These are phyloP conservation scores for Neoniphon sammara DNA, from an alignment of 2,797 vertebrate genomes.

Conservation along the genomic window DNA sequence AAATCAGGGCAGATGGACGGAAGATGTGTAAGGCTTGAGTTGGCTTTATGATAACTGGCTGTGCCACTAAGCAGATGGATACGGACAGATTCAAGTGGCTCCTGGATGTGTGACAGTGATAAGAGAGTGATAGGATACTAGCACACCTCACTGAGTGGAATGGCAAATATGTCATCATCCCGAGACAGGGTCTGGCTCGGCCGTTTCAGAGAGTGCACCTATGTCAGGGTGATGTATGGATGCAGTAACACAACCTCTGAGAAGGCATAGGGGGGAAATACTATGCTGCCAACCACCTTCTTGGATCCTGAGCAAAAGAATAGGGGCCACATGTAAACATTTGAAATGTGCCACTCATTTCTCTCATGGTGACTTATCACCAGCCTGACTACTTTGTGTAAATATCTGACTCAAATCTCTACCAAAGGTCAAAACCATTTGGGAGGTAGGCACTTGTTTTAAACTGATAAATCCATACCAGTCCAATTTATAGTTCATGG, in stretches of 20 bases:
- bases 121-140: conserved; percentile 52
- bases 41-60: neutral
- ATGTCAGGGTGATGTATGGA: conserved; percentile 85
- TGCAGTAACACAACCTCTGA: conserved; percentile 79
- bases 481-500: conserved; percentile 4
- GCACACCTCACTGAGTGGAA: conserved; percentile 71
- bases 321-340: conserved; percentile 81
- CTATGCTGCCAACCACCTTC: conserved; percentile 63
- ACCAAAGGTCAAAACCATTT: neutral
- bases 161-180: conserved; percentile 74
- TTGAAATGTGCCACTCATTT: conserved; percentile 77
- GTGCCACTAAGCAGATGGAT: neutral
- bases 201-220: conserved; percentile 78
- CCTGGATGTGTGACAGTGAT: conserved; percentile 45
- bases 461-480: neutral
- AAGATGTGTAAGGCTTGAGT: neutral
- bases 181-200: conserved; percentile 58
- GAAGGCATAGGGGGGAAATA: conserved; percentile 61
- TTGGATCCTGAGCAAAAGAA: conserved; percentile 71
- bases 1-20: neutral
- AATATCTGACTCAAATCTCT: conserved; percentile 14
- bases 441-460: neutral
- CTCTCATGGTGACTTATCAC: conserved; percentile 68
- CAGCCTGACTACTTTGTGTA: conserved; percentile 13
- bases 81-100: neutral